Evolutionary conservation across 2,888 invertebrate species (phyloP).

Genomic region (Drosophila recens): DNA sequence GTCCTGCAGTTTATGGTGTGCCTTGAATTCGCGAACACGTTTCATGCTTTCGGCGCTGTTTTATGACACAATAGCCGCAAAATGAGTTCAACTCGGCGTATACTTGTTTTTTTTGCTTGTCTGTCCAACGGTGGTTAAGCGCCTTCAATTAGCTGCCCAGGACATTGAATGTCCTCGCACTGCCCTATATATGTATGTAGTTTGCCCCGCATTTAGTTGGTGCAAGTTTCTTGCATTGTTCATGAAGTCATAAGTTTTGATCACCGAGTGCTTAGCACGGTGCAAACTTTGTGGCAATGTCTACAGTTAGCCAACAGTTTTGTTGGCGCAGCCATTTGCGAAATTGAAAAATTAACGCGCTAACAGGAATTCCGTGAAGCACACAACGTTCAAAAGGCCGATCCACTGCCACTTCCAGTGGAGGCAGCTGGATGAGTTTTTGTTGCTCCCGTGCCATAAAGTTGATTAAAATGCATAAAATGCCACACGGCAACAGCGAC

Average conservation of each 20-base stretch:
- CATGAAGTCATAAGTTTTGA: constrained; percentile 78
- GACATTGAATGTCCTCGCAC: constrained; percentile 21
- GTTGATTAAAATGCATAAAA: constrained; percentile 69
- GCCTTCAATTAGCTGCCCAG: constrained; percentile 60
- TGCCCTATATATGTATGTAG: not conserved
- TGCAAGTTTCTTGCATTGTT: constrained; percentile 71
- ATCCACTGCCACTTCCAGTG: not conserved
- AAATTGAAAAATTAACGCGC: constrained; percentile 81
- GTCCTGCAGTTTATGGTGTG: constrained; percentile 29
- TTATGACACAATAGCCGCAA: constrained; percentile 51
- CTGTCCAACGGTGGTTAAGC: constrained; percentile 32
- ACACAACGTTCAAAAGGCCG: constrained; percentile 23
- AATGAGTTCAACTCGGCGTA: constrained; percentile 44
- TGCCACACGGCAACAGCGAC: constrained; percentile 33
- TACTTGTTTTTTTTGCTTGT: constrained; percentile 28
- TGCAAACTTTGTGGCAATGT: constrained; percentile 38
- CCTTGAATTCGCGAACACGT: constrained; percentile 29
- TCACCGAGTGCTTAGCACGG: constrained; percentile 60
- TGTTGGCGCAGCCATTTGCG: constrained; percentile 67
- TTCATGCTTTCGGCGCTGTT: constrained; percentile 28
- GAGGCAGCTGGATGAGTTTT: not conserved
- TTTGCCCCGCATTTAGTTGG: not conserved
- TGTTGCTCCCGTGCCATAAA: constrained; percentile 43
- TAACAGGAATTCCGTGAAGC: constrained; percentile 47
- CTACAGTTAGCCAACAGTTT: constrained; percentile 24